Evolutionary conservation across 2,888 invertebrate species (phyloP), one percentile per base, ranked within the genome.

Genomic region (Amiota mariae): DNA sequence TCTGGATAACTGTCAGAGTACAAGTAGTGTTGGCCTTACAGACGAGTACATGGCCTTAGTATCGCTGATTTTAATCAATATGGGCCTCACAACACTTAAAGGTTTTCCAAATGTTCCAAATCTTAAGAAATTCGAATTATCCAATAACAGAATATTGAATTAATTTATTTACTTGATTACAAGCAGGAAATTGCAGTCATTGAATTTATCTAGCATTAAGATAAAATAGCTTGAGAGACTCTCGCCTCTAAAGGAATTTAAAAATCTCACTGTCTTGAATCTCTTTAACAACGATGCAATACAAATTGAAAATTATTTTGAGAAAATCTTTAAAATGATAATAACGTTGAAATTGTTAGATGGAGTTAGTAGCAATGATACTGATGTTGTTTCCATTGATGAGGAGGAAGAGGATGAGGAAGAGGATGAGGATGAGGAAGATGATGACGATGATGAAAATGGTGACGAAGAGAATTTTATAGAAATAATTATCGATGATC

Each of bases 271-370:
- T 88, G 95, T 94, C 87, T 92, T 99, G 90, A 98, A 99, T 91
- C 92, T 99, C 80, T 98, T 97, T 90, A 97, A 98, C 90, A 98
- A 98, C 93, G 98, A 98, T 90, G 97, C 97, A 72, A 97, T 97
- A 78, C 92, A 92, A 81, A 85, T 87, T 80, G 97, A 97, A 72
- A 95, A 96, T 85, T 99, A 98, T 91, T 94, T 97, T 88, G 95
- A 94, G 88, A 96, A 97, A 91, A 95, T 98, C 73, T 98, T 99
- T 91, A 94, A 94, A 86, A 92, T 98, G 89, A 93, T 98, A 82
- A 95, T 98, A 77, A 95, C 95, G 82, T 92, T 99, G 79, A 95
- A 94, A 90, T 98, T 94, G 91, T 93, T 99, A 79, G 99, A 99
- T 91, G 98, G 98, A 91, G 93, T 75, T 46, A 18, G 87, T 11